These are phyloP conservation scores for Paradoxurus hermaphroditus DNA, from an alignment of 2,113 vertebrate genomes.

Conservation along the genomic window DNA sequence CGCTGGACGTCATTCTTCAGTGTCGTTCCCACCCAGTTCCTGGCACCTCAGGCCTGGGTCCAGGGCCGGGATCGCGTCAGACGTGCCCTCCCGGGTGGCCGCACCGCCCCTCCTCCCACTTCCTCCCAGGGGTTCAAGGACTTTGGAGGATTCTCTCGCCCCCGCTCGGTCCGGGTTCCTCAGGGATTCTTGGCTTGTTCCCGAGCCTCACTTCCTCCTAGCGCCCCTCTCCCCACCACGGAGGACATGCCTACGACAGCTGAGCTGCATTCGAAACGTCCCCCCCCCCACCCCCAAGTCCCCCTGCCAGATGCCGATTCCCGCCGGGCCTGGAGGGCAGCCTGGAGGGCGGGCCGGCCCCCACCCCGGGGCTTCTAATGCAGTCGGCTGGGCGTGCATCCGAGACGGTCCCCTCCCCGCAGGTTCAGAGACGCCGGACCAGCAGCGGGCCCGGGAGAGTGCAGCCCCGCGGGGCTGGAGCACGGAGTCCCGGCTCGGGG, in stretches of 20 bases:
- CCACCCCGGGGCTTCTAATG: too few relatives aligned
- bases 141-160: not conserved
- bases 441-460: not conserved
- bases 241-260: too few relatives aligned
- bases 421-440: not conserved
- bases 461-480: accelerated
- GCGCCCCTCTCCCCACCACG: not conserved
- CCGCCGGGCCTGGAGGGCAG: not conserved
- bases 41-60: too few relatives aligned
- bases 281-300: not conserved
- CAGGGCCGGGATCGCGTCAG: not conserved
- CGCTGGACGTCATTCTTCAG: too few relatives aligned
- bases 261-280: not conserved
- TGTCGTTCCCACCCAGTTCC: too few relatives aligned
- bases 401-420: not conserved
- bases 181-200: not conserved
- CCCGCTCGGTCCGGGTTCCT: not conserved
- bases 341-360: not conserved
- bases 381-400: too few relatives aligned
- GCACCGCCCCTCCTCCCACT: too few relatives aligned
- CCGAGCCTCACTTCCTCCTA: not conserved
- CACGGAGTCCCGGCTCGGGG: not conserved
- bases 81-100: not conserved
- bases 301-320: not conserved
- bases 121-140: too few relatives aligned